Base-by-base conservation (phyloP, 35 echinoderm and acorn worm species). In the Apostichopus californicus region DNA sequence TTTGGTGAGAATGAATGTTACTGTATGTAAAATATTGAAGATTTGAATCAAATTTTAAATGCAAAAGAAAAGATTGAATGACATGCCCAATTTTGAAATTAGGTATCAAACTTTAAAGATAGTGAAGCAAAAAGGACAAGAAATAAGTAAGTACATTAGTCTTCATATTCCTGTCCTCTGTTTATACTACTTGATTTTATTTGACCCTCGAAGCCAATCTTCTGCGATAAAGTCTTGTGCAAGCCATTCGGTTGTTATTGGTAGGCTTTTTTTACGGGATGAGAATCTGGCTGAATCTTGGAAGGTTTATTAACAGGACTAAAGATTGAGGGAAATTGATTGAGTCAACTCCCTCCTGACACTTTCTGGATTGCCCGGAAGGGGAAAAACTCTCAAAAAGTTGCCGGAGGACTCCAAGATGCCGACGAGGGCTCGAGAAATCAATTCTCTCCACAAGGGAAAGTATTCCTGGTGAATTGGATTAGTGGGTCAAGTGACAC, bases 401-500 rank as follows among this genome's bases (percentile, higher is more conserved):
- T 60, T 85, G 81, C 81, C 55, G 0, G 81, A 85, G 81, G 81
- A 57, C 80, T 85, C 57, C 34, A 85, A 56, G 56, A 18, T 52
- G 9, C 5, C 9, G 17, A 21, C 20, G 58, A 85, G 57, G 55
- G 17, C 56, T 85, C 22, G 23, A 85, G 24, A 85, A 85, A 85
- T 85, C 81, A 57, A 85, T 85, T 57, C 81, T 85, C 14, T 81
- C 55, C 54, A 59, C 54, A 75, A 12, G 80, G 81, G 55, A 85
- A 85, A 85, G 55, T 56, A 59, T n/a, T n/a, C 13, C 20, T 46
- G 34, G 15, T 59, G 24, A 85, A 85, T 85, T 85, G 81, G 81
- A 85, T 85, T 85, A 85, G 57, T 85, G 52, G 81, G 81, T 85
- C 81, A 85, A 85, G 81, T 85, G 81, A 59, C 57, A 15, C 18